Base-by-base conservation (phyloP, 2,797 vertebrate genomes). In the Neoniphon sammara region DNA sequence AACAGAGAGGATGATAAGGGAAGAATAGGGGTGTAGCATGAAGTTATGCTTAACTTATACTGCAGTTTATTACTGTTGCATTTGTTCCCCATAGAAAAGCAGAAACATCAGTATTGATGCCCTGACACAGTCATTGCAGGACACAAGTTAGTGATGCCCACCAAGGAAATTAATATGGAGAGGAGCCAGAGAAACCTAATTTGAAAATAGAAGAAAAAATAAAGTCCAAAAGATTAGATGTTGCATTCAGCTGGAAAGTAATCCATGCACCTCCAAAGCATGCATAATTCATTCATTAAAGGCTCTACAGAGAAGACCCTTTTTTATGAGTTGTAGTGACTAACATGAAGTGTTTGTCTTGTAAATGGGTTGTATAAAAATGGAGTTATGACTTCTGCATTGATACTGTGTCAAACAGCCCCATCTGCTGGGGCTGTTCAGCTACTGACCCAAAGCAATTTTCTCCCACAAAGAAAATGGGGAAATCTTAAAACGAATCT, bases 401-500 rank as follows among this genome's bases (percentile, higher is more conserved):
- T 8, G n/a, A 7, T 9, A 61, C 81, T 80, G 78, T 73, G 70
- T 58, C 17, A 78, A 85, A 69, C 66, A 82, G 75, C 85, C 39
- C 90, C 93, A 91, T 85, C 93, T 93, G 85, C 87, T 91, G 93
- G 85, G 66, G 52, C 3, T n/a, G n/a, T n/a, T n/a, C n/a, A 56
- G 78, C 3, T 12, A 18, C 25, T 86, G 77, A 79, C 30, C n/a
- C n/a, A 18, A 0, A 60, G 53, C 7, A 21, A 50, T 71, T 36
- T 42, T 53, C 36, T 23, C 25, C n/a, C 50, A 70, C 57, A 64
- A 55, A 36, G 23, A 47, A 62, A 52, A 36, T 18, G 44, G 42
- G 42, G 14, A 44, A 44, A 44, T 12, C 42, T 3, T 18, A 0
- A 49, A 58, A 5, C 0, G 0, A 9, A 25, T 62, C 34, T 39